Evolutionary conservation across 2,888 invertebrate genomes (phyloP), one percentile per base, ranked within the genome.

Genomic region (Synergus umbraculus): DNA sequence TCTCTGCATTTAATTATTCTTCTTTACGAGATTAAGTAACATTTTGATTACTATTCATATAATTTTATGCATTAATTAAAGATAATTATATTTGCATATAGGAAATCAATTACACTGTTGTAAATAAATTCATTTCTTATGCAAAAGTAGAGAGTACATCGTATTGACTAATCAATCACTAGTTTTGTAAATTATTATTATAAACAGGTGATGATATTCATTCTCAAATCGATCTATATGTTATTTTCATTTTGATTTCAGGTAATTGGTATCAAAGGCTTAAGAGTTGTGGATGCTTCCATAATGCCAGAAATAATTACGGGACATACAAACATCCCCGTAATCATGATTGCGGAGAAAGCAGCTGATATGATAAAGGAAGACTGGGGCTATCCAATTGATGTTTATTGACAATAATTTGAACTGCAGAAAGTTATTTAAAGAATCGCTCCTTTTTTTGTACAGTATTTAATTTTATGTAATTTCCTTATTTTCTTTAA

Each of bases 301-400:
- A 93, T 96, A 37, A 95, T 96, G 91, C 95, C 95, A 0, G 92
- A 93, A 80, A 93, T 95, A 8, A 93, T 94, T 69, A 93, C 94
- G 0, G 95, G 94, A 0, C 95, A 95, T 88, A 94, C 95, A 0
- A 95, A 94, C 85, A 95, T 94, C 4, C 94, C 95, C 9, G 93
- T 94, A 0, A 94, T 95, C 54, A 95, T 96, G 95, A 94, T 95
- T 76, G 96, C 94, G 0, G 96, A 96, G 91, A 95, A 95, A 87
- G 95, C 93, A 4, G 94, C 95, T 0, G 95, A 95, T 88, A 93
- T 95, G 91, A 93, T 95, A 41, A 95, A 94, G 86, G 88, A 90
- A 77, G 92, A 92, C 79, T 95, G 94, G 94, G 88, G 88, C 41
- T 88, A 86, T 69, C 82, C 73, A 41, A 41, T 15, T 73, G 15